Conservation (phyloP, 1,140 invertebrate genomes). For the Planococcus citri region DNA sequence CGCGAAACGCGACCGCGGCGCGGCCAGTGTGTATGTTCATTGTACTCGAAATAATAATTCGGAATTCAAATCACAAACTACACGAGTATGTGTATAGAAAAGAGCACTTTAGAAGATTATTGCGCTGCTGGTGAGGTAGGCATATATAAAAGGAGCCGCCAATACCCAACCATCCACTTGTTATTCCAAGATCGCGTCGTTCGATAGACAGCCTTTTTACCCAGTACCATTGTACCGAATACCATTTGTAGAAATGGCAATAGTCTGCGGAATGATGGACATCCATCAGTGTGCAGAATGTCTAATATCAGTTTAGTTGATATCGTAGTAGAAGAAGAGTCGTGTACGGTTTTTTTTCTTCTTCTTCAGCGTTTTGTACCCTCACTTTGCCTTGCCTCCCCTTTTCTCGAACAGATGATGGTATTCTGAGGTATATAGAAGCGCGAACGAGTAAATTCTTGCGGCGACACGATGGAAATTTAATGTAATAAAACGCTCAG, state of each 20-base stretch:
- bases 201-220: slow-evolving; percentile 1
- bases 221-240: not conserved
- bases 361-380: too few relatives aligned
- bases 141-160: slow-evolving; percentile 18
- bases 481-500: too few relatives aligned
- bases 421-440: too few relatives aligned
- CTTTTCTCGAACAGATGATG: too few relatives aligned
- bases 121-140: slow-evolving; percentile 6
- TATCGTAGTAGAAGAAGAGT: too few relatives aligned
- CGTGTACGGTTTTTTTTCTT: too few relatives aligned
- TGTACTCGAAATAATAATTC: slow-evolving; percentile 17
- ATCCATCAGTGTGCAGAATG: slow-evolving; percentile 5
- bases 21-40: not conserved
- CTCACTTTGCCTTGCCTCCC: too few relatives aligned
- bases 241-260: slow-evolving; percentile 7
- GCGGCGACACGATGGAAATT: too few relatives aligned
- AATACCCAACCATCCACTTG: slow-evolving; percentile 13
- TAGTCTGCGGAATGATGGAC: slow-evolving; percentile 7
- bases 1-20: not conserved
- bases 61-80: slow-evolving; percentile 16
- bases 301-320: slow-evolving; percentile 1
- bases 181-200: slow-evolving; percentile 16
- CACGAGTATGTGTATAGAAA: too few relatives aligned
- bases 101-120: slow-evolving; percentile 18
- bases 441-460: too few relatives aligned